Conservation (phyloP, 2,113 vertebrate species). For the Megaceryle torquata region DNA sequence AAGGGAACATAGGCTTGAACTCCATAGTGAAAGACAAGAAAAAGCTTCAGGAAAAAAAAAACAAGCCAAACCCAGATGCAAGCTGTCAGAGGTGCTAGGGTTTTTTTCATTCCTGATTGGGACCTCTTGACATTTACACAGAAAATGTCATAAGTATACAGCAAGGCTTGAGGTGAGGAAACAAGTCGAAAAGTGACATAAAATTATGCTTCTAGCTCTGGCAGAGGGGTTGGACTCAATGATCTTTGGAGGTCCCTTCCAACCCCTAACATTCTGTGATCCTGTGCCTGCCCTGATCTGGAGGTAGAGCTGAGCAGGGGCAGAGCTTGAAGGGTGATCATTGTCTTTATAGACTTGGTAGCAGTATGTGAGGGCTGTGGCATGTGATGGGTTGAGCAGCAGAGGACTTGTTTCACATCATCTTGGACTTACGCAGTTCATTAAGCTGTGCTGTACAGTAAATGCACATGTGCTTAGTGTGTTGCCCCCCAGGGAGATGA, state of each 20-base stretch:
- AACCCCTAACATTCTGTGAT: background rate
- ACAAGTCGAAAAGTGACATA: background rate
- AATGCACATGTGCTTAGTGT: background rate
- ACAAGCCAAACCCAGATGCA: background rate
- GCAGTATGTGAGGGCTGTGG: fast-evolving
- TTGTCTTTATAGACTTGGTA: background rate
- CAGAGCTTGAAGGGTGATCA: background rate
- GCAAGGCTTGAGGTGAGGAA: background rate
- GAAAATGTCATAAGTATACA: background rate
- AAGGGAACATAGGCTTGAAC: background rate
- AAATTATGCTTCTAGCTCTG: background rate
- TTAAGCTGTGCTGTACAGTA: background rate
- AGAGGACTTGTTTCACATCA: background rate
- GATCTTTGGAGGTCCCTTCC: no score
- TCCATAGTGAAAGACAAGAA: background rate
- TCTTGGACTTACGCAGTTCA: background rate
- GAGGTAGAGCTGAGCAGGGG: background rate
- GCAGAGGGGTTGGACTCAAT: no score
- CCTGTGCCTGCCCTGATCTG: background rate
- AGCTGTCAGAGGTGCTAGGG: background rate
- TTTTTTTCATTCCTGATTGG: background rate
- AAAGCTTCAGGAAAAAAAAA: background rate
- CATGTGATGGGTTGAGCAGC: background rate
- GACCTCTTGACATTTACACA: background rate
- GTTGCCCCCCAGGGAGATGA: background rate